Evolutionary conservation across 2,113 vertebrate genomes (phyloP).

Genomic region (Lagopus leucura): DNA sequence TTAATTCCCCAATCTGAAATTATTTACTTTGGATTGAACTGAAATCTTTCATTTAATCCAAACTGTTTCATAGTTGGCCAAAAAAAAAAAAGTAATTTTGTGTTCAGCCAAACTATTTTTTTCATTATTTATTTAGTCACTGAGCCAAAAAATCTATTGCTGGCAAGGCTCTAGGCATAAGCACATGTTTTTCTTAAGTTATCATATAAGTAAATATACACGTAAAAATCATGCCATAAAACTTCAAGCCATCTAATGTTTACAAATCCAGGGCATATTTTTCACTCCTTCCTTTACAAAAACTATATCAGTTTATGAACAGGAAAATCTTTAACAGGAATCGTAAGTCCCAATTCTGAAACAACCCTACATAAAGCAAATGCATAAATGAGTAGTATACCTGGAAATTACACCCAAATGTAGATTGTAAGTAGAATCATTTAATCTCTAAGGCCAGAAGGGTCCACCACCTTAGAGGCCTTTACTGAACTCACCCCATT

Average conservation of each 20-base stretch:
- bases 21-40: slow-evolving; percentile 12
- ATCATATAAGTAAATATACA: slow-evolving; percentile 15
- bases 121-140: slow-evolving; percentile 55
- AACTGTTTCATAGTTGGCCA: neutral
- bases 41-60: slow-evolving; percentile 26
- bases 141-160: slow-evolving; percentile 70
- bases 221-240: neutral
- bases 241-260: neutral
- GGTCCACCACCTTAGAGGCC: neutral
- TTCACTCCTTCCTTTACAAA: neutral
- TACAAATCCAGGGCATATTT: neutral
- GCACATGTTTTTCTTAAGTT: neutral
- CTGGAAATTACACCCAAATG: neutral
- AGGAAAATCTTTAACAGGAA: neutral
- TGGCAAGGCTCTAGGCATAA: slow-evolving; percentile 37
- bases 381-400: neutral
- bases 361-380: neutral
- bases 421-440: neutral
- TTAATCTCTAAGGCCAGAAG: neutral
- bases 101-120: slow-evolving; percentile 39
- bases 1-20: neutral
- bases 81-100: neutral
- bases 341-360: neutral
- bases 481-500: neutral
- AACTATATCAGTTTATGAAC: neutral